These are phyloP conservation scores for Pogonocherus hispidulus DNA, from an alignment of 2,888 invertebrate genomes.

Conservation along the genomic window DNA sequence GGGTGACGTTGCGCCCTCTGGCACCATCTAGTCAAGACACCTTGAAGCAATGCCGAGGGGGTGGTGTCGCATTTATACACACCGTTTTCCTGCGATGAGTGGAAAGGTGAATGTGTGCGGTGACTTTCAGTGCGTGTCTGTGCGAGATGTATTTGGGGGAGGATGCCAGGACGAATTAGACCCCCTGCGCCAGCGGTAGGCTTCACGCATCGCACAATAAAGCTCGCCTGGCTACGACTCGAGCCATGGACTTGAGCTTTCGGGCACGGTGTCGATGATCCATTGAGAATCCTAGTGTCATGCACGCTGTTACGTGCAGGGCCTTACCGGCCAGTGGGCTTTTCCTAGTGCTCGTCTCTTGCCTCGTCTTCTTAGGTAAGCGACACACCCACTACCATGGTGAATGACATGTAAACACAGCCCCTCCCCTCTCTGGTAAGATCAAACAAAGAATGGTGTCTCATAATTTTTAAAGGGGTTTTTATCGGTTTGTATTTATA, in stretches of 20 bases:
- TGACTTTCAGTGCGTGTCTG: constrained; percentile 45
- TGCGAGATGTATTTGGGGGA: constrained; percentile 56
- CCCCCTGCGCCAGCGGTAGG: constrained; percentile 33
- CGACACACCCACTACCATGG: constrained; percentile 67
- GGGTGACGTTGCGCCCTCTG: constrained; percentile 57
- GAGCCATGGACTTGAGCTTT: constrained; percentile 64
- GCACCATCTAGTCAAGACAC: constrained; percentile 60
- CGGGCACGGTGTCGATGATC: constrained; percentile 64
- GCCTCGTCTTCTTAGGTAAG: constrained; percentile 66
- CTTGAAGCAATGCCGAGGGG: constrained; percentile 53
- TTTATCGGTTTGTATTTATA: neutral
- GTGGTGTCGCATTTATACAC: constrained; percentile 61
- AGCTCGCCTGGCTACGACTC: constrained; percentile 55
- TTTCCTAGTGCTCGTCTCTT: constrained; percentile 63
- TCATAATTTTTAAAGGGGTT: neutral
- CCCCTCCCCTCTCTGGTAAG: constrained; percentile 65
- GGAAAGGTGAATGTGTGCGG: constrained; percentile 61
- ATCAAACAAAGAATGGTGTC: constrained; percentile 59
- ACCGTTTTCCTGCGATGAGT: constrained; percentile 61
- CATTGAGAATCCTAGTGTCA: constrained; percentile 59
- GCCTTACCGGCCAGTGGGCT: constrained; percentile 61
- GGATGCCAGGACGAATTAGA: constrained; percentile 59
- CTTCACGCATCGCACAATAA: constrained; percentile 17
- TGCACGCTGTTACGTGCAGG: constrained; percentile 62
- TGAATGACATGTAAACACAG: constrained; percentile 68